Evolutionary conservation across 2,888 invertebrate species (phyloP), one percentile per base, ranked within the genome.

Genomic region (Dioctria rufipes): DNA sequence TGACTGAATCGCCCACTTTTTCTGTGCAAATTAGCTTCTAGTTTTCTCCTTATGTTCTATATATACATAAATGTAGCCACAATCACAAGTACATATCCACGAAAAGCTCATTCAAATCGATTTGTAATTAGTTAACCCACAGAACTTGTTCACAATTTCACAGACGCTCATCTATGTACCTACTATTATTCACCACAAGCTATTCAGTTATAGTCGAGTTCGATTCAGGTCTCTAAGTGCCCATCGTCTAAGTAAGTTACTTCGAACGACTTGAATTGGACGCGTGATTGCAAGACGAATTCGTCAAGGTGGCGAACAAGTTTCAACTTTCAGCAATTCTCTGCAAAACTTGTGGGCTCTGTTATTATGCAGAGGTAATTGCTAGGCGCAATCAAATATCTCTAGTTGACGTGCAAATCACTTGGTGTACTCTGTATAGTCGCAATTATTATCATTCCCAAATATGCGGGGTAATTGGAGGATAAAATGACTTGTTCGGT

Each of bases 321-420:
- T 63, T 63, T 63, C 63, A 63, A 63, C 77, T 61, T 77, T 77
- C 77, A 77, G 63, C 63, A 63, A 77, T 77, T 63, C 63, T 77
- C 63, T 63, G 77, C 77, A 63, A 77, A 63, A 61, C 61, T 77
- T 42, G 63, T 39, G 58, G 49, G 42, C 77, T 77, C 61, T 77
- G 63, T 77, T 43, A 77, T 77, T 77, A 77, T 73, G 77, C 77
- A 61, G 61, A 46, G 63, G 77, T 77, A 77, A 77, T 77, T 77
- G 77, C 77, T 77, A 77, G 77, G 63, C 63, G 77, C 63, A 77
- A 63, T 77, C 77, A 77, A 77, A 77, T 77, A 77, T 77, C 61
- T 63, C 77, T 63, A 61, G 63, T 77, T 77, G 77, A 77, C 77
- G 77, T 77, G 63, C 77, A 77, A 77, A 77, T 77, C 77, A 63